Evolutionary conservation across 2,888 invertebrate genomes (phyloP), one percentile per base, ranked within the genome.

Genomic region (Gastrophysa polygoni): DNA sequence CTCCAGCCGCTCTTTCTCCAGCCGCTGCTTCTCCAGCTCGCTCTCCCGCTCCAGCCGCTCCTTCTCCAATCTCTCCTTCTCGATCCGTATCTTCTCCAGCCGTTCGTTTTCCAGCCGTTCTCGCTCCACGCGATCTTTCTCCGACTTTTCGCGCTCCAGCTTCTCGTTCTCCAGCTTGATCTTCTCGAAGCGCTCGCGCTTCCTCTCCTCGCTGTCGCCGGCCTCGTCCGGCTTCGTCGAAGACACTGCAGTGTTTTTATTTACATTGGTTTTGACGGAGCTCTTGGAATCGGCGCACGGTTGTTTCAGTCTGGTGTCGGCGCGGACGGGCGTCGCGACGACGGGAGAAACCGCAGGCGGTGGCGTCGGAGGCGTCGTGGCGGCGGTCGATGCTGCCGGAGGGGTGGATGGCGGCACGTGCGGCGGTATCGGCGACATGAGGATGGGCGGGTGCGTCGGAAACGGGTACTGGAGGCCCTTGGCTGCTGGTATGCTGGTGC

Each of bases 381-480:
- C 51, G 38, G 85, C 80, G 67, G 75, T 28, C 21, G 70, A 48
- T 29, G 68, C 59, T 52, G 60, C 55, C n/a, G 59, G 55, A 58
- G 63, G 55, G 61, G 72, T 54, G 49, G 68, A 51, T 8, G 63
- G 57, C 43, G 43, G 62, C n/a, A 57, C 54, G n/a, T 52, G 61
- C 16, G 70, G 46, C 49, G 66, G 58, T 11, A 63, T 59, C 14
- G 78, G 73, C 24, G 79, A 75, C 64, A 77, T 77, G 68, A 79
- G 78, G 67, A 84, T 80, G 59, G 91, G 90, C 73, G 90, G 91
- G 81, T 91, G 91, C 78, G 88, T 89, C 69, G 91, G 91, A 82
- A 91, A 91, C 51, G 91, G 92, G 82, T 90, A 92, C 80, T 90
- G 92, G 69, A 89, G 83, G 68, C 88, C 84, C 80, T 89, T 84